Percentiles rank a stretch among this genome's conserved stretches.
phyloP scores from a whole-genome alignment of 2,888 invertebrate genomes.

The Cataglyphis albicans region DNA sequence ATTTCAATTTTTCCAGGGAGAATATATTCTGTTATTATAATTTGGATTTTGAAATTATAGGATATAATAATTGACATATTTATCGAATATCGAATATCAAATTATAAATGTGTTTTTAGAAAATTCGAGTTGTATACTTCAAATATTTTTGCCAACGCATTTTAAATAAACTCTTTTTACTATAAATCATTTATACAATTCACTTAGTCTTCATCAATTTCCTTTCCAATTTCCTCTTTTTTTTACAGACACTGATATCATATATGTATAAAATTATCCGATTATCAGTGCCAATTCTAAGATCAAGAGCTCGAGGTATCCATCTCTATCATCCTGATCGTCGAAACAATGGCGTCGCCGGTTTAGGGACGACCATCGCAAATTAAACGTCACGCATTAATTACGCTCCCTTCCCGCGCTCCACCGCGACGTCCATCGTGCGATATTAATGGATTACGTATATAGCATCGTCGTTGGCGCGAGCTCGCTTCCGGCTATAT shows the following conservation, averaged over 20 bases:
- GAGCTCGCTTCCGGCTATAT: constrained; percentile 18
- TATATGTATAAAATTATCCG: not conserved
- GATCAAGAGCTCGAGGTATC: not conserved
- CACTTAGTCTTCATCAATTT: no score
- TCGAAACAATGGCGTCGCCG: constrained; percentile 64
- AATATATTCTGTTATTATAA: not conserved
- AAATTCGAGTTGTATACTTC: not conserved
- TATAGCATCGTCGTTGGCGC: constrained; percentile 32
- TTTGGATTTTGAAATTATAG: not conserved
- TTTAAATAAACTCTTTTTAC: not conserved
- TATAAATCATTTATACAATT: not conserved
- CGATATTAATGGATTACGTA: constrained; percentile 64
- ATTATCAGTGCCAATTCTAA: not conserved
- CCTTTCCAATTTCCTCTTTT: not conserved
- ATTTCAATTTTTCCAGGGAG: no score
- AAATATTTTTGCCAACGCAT: not conserved
- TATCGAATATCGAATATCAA: not conserved
- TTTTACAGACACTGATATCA: not conserved
- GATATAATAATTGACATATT: not conserved
- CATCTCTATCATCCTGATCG: constrained; percentile 45
- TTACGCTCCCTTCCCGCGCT: constrained; percentile 29
- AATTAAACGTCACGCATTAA: constrained; percentile 67
- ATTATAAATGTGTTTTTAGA: not conserved
- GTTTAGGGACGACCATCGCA: constrained; percentile 46
- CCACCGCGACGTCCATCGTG: constrained; percentile 18